Evolutionary conservation across 2,113 vertebrate genomes (phyloP), one percentile per base, ranked within the genome.

Genomic region (Epinephelus moara): DNA sequence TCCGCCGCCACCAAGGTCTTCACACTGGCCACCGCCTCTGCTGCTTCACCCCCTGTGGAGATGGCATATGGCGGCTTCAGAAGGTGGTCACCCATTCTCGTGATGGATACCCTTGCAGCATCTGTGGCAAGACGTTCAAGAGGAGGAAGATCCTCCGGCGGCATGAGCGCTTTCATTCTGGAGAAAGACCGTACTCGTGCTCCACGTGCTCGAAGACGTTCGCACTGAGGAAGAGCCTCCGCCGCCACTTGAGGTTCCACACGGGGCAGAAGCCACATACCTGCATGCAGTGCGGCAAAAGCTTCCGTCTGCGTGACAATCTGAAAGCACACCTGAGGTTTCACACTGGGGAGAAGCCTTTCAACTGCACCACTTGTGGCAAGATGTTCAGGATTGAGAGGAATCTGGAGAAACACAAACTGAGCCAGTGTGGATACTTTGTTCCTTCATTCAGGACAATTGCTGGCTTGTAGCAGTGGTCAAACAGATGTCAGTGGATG

Each of bases 11-110:
- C 73, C 94, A 94, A 42, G 75, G 93, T 12, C 66, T 76, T 11
- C 95, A 96, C 89, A 96, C 94, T 0, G 95, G 95, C 18, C 93
- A 88, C 7, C 93, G 95, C 14, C 91, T 95, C 55, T 96, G 95
- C 87, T 95, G 95, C 85, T 96, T 93, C 84, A 86, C 84, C 4
- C 70, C 67, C 1, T 92, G 93, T 6, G 91, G 64, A 15, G 70
- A 90, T 0, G 91, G 88, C 3, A 18, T 95, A 0, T 95, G 95
- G 95, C 94, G 90, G 13, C 90, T 95, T 1, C 93, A 90, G 52
- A 64, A 87, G 0, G 68, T 88, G 21, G 76, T 90, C 6, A 0
- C 86, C 7, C 92, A 69, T 55, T 78, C 80, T 15, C 86, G 88
- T 0, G 71, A 81, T 2, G 90, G 88, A 10, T 91, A 93, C 49